These are phyloP conservation scores for Sesamia nonagrioides DNA, from an alignment of 1,140 invertebrate species.

Conservation along the genomic window DNA sequence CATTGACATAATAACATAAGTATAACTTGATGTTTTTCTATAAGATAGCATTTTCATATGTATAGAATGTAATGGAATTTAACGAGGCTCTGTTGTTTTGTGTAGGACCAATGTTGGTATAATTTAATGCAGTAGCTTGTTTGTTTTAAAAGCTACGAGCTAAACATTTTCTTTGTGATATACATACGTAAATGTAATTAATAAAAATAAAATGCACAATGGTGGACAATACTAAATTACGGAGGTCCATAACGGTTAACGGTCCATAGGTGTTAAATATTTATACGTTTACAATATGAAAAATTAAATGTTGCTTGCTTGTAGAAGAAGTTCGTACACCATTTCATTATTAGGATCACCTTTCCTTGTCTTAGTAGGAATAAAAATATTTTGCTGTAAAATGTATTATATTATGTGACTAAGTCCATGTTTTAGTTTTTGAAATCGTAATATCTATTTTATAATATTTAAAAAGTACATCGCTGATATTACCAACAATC, in stretches of 20 bases:
- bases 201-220: slow-evolving; percentile 82
- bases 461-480: not conserved
- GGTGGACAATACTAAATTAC: slow-evolving; percentile 83
- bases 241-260: slow-evolving; percentile 81
- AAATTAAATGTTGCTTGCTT: slow-evolving; percentile 65
- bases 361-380: slow-evolving; percentile 9
- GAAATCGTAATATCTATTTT: not conserved
- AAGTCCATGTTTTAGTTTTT: slow-evolving; percentile 23
- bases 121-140: slow-evolving; percentile 49
- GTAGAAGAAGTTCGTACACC: slow-evolving; percentile 24
- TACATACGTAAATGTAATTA: slow-evolving; percentile 73
- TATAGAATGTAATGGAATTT: slow-evolving; percentile 48
- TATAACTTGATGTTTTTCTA: slow-evolving; percentile 78
- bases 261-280: slow-evolving; percentile 75
- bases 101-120: slow-evolving; percentile 73
- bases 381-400: slow-evolving; percentile 23
- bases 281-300: slow-evolving; percentile 74
- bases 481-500: slow-evolving; percentile 8
- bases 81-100: slow-evolving; percentile 57
- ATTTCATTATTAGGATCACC: slow-evolving; percentile 33
- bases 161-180: slow-evolving; percentile 76
- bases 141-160: slow-evolving; percentile 57
- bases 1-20: slow-evolving; percentile 64
- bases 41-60: slow-evolving; percentile 69
- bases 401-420: slow-evolving; percentile 7